These are phyloP conservation scores for Enteromius paludinosus DNA, from an alignment of 2,797 vertebrate species.

Conservation along the genomic window DNA sequence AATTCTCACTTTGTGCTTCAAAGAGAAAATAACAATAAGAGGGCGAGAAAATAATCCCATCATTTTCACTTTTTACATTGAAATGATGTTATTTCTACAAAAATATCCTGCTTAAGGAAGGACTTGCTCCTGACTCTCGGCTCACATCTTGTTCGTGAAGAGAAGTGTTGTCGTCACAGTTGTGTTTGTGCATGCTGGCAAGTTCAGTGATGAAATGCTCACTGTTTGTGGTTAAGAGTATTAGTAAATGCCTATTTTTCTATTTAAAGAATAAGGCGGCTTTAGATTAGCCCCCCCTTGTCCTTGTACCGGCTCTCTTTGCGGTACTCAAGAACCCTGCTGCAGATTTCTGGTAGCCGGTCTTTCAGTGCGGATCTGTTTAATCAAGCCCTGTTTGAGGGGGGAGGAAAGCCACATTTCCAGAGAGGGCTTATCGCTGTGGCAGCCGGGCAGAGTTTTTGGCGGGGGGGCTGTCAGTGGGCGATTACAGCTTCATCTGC, in stretches of 20 bases:
- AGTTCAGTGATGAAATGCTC: constrained; percentile 10
- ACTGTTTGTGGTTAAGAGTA: constrained; percentile 28
- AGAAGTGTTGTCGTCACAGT: constrained; percentile 2
- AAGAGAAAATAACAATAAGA: background rate
- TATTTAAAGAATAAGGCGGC: constrained; percentile 43
- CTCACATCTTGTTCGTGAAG: background rate
- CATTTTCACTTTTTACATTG: background rate
- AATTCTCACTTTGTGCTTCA: constrained; percentile 1
- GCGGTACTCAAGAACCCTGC: constrained; percentile 19
- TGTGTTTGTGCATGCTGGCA: constrained; percentile 4
- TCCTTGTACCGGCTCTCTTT: constrained; percentile 22
- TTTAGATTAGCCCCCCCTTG: constrained; percentile 36
- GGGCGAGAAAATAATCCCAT: background rate
- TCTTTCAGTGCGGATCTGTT: constrained; percentile 43
- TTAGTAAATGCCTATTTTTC: constrained; percentile 40
- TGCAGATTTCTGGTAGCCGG: constrained; percentile 39
- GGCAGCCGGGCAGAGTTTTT: constrained; percentile 11
- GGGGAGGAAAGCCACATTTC: constrained; percentile 17
- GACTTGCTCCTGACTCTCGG: background rate
- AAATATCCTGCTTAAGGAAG: background rate
- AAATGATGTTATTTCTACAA: background rate
- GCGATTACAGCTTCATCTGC: constrained; percentile 46
- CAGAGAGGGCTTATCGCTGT: constrained; percentile 37
- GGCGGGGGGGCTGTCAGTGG: constrained; percentile 19
- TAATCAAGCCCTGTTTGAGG: constrained; percentile 41